A percentile compares a stretch with the other conserved stretches of the same genome.
Conservation (phyloP, 2,888 invertebrate genomes). For the Drosophila ustulata region DNA sequence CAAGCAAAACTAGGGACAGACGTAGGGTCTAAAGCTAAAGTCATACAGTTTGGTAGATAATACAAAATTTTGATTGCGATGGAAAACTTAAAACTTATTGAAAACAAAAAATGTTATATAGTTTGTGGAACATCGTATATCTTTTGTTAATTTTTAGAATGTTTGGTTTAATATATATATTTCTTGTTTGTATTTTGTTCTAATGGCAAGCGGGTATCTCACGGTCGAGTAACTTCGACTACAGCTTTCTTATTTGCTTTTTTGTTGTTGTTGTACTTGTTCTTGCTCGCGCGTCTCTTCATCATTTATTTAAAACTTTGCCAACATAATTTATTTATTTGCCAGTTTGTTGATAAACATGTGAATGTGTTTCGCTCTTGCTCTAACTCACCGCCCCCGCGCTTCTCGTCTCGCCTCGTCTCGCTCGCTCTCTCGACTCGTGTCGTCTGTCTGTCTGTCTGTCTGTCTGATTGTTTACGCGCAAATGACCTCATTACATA, state of each 20-base stretch:
- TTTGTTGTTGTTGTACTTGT: not conserved
- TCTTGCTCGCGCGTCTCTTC: slow-evolving; percentile 39
- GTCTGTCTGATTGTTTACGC: slow-evolving; percentile 72
- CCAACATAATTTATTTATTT: slow-evolving; percentile 75
- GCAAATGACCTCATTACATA: slow-evolving; percentile 78
- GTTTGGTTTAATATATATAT: too few species aligned
- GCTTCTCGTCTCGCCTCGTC: not conserved
- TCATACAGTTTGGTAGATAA: too few species aligned
- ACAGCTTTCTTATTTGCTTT: too few species aligned
- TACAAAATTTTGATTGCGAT: too few species aligned
- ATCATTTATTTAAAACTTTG: slow-evolving; percentile 67
- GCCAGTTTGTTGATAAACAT: slow-evolving; percentile 75
- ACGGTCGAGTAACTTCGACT: too few species aligned
- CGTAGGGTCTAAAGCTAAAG: too few species aligned
- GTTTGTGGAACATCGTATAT: too few species aligned
- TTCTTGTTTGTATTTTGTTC: not conserved
- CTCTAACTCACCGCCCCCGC: slow-evolving; percentile 1
- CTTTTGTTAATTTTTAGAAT: too few species aligned
- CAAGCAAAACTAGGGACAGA: too few species aligned
- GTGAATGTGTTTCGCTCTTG: slow-evolving; percentile 37
- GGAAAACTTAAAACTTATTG: too few species aligned
- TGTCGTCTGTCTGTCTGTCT: slow-evolving; percentile 42
- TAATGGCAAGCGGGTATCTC: too few species aligned
- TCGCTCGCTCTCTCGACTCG: not conserved
- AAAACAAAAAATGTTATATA: too few species aligned